A percentile compares a stretch with the other conserved stretches of the same genome.
Conservation (phyloP, 1,140 invertebrate genomes). For the Achatina immaculata region DNA sequence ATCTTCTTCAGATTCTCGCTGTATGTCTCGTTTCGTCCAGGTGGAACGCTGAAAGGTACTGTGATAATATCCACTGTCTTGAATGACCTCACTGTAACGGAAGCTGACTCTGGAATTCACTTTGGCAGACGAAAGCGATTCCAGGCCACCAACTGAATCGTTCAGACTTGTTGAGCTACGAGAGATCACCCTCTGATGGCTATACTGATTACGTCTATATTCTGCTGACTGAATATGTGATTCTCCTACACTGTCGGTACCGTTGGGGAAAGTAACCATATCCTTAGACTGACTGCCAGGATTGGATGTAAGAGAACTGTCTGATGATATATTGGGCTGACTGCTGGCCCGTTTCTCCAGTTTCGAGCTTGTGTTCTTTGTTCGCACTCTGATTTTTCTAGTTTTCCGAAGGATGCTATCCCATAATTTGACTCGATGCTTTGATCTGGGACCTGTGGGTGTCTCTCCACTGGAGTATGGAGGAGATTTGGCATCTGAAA, state of each 20-base stretch:
- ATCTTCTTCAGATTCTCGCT: too few relatives aligned
- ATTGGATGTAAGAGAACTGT: background rate
- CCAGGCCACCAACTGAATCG: background rate
- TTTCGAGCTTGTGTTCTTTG: background rate
- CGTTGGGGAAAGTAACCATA: background rate
- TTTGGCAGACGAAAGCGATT: background rate
- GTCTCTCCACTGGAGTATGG: background rate
- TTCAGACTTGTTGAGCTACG: background rate
- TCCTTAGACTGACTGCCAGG: background rate
- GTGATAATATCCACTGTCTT: background rate
- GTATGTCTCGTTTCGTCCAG: too few relatives aligned
- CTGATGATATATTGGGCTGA: constrained; percentile 23
- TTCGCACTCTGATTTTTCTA: constrained; percentile 13
- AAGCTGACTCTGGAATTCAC: background rate
- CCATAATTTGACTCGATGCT: constrained; percentile 19
- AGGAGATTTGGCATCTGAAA: background rate
- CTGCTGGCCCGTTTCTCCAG: constrained; percentile 5
- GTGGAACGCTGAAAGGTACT: too few relatives aligned
- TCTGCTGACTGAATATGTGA: background rate
- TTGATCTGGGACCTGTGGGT: background rate
- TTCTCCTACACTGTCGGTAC: too few relatives aligned
- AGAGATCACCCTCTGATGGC: background rate
- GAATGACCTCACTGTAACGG: background rate
- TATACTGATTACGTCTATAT: background rate
- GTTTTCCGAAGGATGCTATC: constrained; percentile 32